These are phyloP conservation scores for Malurus melanocephalus DNA, from an alignment of 2,113 vertebrate genomes.

Conservation along the genomic window DNA sequence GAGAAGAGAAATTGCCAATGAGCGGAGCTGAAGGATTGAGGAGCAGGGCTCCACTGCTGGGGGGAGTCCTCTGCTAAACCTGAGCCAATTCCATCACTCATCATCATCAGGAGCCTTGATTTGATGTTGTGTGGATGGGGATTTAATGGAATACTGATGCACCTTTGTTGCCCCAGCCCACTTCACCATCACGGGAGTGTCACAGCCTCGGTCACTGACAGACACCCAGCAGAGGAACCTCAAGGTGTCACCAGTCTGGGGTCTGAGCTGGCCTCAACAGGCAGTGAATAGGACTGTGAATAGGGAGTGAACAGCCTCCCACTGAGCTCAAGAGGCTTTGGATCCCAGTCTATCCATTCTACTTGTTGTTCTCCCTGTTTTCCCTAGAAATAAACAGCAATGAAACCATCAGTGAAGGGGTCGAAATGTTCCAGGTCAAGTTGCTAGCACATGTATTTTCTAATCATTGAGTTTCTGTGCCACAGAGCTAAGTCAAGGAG, in stretches of 20 bases:
- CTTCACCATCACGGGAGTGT: not conserved
- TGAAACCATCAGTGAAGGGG: not conserved
- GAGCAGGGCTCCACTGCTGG: not conserved
- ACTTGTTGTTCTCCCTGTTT: not conserved
- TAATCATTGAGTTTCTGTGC: constrained; percentile 2
- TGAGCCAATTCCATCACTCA: not conserved
- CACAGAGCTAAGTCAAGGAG: not conserved
- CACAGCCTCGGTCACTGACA: not conserved
- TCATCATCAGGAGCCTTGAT: not conserved
- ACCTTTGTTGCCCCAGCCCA: not conserved
- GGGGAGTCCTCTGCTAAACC: not conserved
- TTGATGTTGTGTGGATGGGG: not conserved
- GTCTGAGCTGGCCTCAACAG: not conserved
- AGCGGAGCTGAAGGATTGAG: not conserved
- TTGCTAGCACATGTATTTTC: not conserved
- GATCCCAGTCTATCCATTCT: not conserved
- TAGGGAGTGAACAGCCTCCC: not conserved
- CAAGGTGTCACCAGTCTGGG: not conserved
- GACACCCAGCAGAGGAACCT: not conserved
- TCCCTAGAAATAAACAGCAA: not conserved
- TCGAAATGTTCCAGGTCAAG: not conserved
- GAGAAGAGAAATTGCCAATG: not conserved
- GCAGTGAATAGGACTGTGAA: not conserved
- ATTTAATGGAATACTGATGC: not conserved
- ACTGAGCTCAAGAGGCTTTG: not conserved